Evolutionary conservation across 2,113 vertebrate genomes (phyloP), one percentile per base, ranked within the genome.

Genomic region (Cavia aperea): DNA sequence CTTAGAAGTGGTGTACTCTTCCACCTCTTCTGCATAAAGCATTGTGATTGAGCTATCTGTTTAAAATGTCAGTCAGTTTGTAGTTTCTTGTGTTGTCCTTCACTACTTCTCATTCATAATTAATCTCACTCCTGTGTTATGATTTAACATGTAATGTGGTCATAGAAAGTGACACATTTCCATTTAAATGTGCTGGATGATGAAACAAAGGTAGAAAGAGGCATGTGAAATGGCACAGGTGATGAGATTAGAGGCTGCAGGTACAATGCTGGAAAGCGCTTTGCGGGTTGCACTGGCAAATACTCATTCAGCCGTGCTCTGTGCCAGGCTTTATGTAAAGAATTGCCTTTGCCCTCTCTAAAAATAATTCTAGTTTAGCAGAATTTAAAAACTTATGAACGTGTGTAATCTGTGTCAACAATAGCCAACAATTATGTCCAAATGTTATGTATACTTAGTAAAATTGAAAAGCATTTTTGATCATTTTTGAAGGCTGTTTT

Each of bases 31-130:
- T 62, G 43, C 95, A 58, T 68, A 86, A 86, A 91, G 54, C 63
- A 26, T 66, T 89, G 58, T 88, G 72, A 96, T 95, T 95, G 89
- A 95, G 78, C 24, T 94, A 94, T 89, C 93, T 66, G 36, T 93
- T 96, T 92, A 96, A 95, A 96, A 96, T 93, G 94, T 91, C 95
- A 84, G 87, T 43, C 0, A 0, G 43, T 82, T 82, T 92, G 29
- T 66, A 70, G 26, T n/a, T 66, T 93, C 51, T 91, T 31, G 39
- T 89, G 75, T 58, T 96, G 91, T 95, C 95, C 94, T 96, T 95
- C 95, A 46, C 39, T n/a, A 26, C 33, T 26, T 91, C 54, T 33
- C 93, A 62, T 94, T 97, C 78, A 36, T 94, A 97, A 96, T 93
- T 96, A 86, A 93, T 96, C 46, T 86, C 93, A 85, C 81, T 96